phyloP scores from a whole-genome alignment of 1,140 invertebrate genomes.

The Hetaerina americana region DNA sequence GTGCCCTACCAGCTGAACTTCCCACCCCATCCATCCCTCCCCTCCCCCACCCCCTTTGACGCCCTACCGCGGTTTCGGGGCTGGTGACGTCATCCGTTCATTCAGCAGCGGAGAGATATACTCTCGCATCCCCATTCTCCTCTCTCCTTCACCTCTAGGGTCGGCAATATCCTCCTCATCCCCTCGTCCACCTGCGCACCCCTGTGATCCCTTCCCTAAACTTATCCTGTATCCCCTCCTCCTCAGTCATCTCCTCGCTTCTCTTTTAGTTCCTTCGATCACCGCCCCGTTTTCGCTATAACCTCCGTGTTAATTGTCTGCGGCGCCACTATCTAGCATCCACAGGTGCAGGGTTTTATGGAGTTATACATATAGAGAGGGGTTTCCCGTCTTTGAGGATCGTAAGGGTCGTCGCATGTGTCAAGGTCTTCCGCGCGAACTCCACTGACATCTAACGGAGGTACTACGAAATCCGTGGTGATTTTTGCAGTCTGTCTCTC shows the following conservation, averaged over 20 bases:
- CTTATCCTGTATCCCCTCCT: background rate
- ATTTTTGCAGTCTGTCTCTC: background rate
- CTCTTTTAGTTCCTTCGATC: background rate
- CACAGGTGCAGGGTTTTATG: no score
- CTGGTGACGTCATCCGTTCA: background rate
- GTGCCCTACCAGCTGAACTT: no score
- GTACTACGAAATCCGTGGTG: background rate
- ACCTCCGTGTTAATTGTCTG: no score
- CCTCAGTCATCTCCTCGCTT: background rate
- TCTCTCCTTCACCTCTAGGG: background rate
- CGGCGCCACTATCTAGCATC: no score
- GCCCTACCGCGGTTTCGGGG: no score
- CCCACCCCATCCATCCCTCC: no score
- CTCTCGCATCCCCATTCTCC: background rate
- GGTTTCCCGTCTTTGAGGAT: background rate
- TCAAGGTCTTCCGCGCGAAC: background rate
- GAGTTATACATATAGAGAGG: no score
- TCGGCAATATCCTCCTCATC: background rate
- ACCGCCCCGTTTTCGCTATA: no score
- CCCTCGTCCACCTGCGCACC: background rate
- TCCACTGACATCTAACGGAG: background rate
- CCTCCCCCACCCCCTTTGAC: background rate
- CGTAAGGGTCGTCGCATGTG: no score
- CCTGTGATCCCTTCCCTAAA: background rate
- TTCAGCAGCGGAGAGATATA: background rate